Conservation (phyloP, 2,888 invertebrate species). For the Caenorhabditis macrosperma region DNA sequence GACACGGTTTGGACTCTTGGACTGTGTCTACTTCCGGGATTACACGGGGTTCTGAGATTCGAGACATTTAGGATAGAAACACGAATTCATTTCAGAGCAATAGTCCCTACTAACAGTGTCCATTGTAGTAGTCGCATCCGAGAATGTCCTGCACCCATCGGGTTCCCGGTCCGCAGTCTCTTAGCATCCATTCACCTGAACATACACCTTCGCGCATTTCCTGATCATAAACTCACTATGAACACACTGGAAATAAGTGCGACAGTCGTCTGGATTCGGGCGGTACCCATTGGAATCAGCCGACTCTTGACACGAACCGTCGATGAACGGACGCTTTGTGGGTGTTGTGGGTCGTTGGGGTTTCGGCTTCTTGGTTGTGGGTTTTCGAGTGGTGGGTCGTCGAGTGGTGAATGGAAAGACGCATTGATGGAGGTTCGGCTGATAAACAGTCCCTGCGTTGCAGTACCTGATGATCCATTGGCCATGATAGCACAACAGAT, state of each 20-base stretch:
- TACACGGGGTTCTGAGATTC: no score
- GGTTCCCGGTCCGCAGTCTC: constrained; percentile 21
- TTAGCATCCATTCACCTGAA: constrained; percentile 7
- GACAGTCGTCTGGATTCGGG: constrained; percentile 3
- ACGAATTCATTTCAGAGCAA: not conserved
- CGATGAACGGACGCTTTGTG: not conserved
- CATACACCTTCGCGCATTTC: not conserved
- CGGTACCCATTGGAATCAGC: constrained; percentile 5
- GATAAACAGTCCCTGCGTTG: not conserved
- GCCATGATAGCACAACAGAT: not conserved
- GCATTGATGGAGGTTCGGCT: not conserved
- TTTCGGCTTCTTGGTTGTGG: not conserved
- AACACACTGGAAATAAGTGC: constrained; percentile 15
- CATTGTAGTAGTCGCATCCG: constrained; percentile 15
- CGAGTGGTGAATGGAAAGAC: not conserved
- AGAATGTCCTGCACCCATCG: constrained; percentile 20
- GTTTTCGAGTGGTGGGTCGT: not conserved
- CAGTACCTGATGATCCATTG: not conserved
- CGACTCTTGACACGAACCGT: constrained; percentile 11
- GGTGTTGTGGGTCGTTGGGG: no score
- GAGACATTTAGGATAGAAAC: no score
- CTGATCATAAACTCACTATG: not conserved
- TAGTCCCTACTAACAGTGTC: not conserved
- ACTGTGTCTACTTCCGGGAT: no score
- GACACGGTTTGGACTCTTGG: not conserved